These are phyloP conservation scores for Pseudomyrmex gracilis DNA, from an alignment of 1,140 invertebrate genomes.

Conservation along the genomic window DNA sequence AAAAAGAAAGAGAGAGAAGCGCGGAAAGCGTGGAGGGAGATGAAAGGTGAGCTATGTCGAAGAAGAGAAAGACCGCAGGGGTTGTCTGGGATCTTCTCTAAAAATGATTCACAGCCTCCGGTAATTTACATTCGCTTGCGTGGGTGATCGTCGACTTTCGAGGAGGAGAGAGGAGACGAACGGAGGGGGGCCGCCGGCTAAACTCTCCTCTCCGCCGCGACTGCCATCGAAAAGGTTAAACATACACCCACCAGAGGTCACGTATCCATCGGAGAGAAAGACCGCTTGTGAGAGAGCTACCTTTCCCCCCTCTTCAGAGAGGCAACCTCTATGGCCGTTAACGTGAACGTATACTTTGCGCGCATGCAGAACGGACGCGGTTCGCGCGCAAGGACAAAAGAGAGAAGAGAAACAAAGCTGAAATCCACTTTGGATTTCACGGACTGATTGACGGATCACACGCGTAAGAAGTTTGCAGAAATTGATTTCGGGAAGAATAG, in stretches of 20 bases:
- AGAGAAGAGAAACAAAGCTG: slow-evolving; percentile 30
- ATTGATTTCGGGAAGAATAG: slow-evolving; percentile 32
- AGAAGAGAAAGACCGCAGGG: slow-evolving; percentile 70
- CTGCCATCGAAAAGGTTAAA: slow-evolving; percentile 84
- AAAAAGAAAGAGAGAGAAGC: slow-evolving; percentile 48
- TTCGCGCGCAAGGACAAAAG: slow-evolving; percentile 45
- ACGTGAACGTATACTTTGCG: slow-evolving; percentile 31
- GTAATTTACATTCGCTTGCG: slow-evolving; percentile 83
- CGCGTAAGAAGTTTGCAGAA: slow-evolving; percentile 28
- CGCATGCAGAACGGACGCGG: slow-evolving; percentile 47
- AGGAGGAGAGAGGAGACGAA: neutral
- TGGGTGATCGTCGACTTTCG: slow-evolving; percentile 81
- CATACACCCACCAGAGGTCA: slow-evolving; percentile 83
- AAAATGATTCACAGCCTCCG: slow-evolving; percentile 85
- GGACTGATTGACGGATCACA: slow-evolving; percentile 51
- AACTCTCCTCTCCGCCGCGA: slow-evolving; percentile 72
- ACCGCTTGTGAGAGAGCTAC: slow-evolving; percentile 56
- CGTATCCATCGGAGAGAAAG: slow-evolving; percentile 74
- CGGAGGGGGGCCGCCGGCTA: slow-evolving; percentile 61
- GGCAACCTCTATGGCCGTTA: slow-evolving; percentile 47
- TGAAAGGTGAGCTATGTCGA: slow-evolving; percentile 57
- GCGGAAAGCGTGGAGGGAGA: slow-evolving; percentile 41
- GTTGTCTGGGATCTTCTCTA: slow-evolving; percentile 78
- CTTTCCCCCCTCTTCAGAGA: slow-evolving; percentile 53
- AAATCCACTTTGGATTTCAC: slow-evolving; percentile 2